Evolutionary conservation across 2,888 invertebrate genomes (phyloP).

Genomic region (Uropetala carovei): DNA sequence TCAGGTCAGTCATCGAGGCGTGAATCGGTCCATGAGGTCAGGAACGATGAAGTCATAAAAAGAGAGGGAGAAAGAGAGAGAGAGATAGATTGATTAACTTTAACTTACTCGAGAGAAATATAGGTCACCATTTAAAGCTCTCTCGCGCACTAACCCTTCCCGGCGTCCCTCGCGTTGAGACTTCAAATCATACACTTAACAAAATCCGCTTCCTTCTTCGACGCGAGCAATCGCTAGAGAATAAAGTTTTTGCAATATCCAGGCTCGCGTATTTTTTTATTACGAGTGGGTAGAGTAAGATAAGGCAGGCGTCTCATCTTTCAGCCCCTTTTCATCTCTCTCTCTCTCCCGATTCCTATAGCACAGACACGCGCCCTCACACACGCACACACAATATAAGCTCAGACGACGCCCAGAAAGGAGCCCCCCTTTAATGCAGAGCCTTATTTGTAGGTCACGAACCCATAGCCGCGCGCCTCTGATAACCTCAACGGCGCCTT

Average conservation of each 20-base stretch:
- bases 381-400: background rate
- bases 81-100: background rate
- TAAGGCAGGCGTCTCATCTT: too few relatives aligned
- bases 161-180: background rate
- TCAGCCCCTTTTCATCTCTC: background rate
- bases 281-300: too few relatives aligned
- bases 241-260: too few relatives aligned
- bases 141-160: background rate
- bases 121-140: background rate
- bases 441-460: conserved; percentile 23
- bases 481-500: background rate
- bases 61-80: background rate
- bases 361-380: background rate
- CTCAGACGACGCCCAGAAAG: background rate
- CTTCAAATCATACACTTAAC: conserved; percentile 10
- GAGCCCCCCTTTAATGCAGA: background rate
- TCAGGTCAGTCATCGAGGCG: background rate
- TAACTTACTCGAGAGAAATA: background rate
- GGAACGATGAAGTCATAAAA: background rate
- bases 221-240: too few relatives aligned
- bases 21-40: conserved; percentile 5
- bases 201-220: background rate
- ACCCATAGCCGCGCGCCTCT: background rate
- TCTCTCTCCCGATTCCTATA: background rate
- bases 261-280: too few relatives aligned